phyloP scores from a whole-genome alignment of 2,797 vertebrate genomes.

The Mallotus villosus region DNA sequence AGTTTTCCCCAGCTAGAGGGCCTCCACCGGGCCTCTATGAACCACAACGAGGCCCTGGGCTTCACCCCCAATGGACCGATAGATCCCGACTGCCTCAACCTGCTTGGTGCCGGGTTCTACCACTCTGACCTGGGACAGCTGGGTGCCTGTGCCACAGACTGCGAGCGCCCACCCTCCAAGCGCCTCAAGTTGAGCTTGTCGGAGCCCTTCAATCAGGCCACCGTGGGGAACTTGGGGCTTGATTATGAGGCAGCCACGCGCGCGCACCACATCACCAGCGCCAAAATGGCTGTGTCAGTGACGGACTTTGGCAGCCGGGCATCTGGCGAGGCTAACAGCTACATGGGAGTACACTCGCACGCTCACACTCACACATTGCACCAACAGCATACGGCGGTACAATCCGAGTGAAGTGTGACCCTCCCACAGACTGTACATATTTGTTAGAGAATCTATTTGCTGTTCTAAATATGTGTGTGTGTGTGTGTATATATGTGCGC shows the following conservation, averaged over 20 bases:
- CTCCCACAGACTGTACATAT: constrained; percentile 64
- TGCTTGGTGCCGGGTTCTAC: constrained; percentile 88
- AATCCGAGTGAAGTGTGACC: constrained; percentile 75
- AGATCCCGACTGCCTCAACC: constrained; percentile 85
- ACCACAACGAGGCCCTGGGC: constrained; percentile 79
- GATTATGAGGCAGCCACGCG: constrained; percentile 75
- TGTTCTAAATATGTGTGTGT: constrained; percentile 35
- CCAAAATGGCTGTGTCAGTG: constrained; percentile 89
- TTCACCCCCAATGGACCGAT: constrained; percentile 71
- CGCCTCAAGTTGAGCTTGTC: constrained; percentile 84
- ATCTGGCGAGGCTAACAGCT: constrained; percentile 78
- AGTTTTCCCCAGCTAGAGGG: constrained; percentile 77
- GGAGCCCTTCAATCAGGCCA: constrained; percentile 77
- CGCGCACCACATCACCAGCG: constrained; percentile 77
- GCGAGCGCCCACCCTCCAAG: constrained; percentile 77
- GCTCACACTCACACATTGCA: constrained; percentile 14
- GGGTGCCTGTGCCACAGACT: constrained; percentile 77
- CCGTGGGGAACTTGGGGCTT: constrained; percentile 67
- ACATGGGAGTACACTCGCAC: constrained; percentile 64
- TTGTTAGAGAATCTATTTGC: constrained; percentile 78
- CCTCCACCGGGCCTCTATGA: constrained; percentile 76
- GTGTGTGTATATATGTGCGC: constrained; percentile 24
- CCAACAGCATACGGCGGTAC: constrained; percentile 79
- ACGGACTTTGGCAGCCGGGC: constrained; percentile 84
- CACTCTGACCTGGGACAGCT: constrained; percentile 78